Evolutionary conservation across 2,113 vertebrate species (phyloP).

Genomic region (Chaenogobius annularis): DNA sequence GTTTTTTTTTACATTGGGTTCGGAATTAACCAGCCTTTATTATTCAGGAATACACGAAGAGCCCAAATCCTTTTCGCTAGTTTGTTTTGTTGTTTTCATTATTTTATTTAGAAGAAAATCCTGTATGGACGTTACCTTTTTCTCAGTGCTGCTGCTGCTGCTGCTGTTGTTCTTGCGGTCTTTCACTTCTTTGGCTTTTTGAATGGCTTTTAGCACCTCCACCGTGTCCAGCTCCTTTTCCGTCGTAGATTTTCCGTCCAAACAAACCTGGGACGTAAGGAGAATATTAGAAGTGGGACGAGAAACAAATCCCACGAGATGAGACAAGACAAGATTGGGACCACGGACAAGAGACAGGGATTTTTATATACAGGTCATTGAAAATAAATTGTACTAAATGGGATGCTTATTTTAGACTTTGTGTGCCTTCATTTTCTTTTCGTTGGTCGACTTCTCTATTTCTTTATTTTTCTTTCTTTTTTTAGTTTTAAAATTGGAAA

Average conservation of each 20-base stretch:
- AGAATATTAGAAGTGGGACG: neutral
- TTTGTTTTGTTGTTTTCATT: neutral
- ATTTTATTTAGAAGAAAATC: neutral
- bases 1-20: neutral
- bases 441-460: too few relatives aligned
- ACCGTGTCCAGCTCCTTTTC: slow-evolving; percentile 96
- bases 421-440: too few relatives aligned
- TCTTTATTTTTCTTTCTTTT: too few relatives aligned
- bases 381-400: too few relatives aligned
- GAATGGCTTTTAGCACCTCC: slow-evolving; percentile 97
- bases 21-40: neutral
- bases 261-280: slow-evolving; percentile 80
- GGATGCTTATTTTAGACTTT: too few relatives aligned
- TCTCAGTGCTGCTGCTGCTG: slow-evolving; percentile 78
- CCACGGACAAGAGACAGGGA: neutral
- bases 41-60: neutral
- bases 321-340: neutral
- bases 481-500: too few relatives aligned
- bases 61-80: neutral
- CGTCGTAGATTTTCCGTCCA: slow-evolving; percentile 85
- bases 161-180: slow-evolving; percentile 79
- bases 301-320: neutral
- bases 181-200: slow-evolving; percentile 95
- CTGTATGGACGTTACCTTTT: slow-evolving; percentile 79
- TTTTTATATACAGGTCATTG: neutral